Evolutionary conservation across 2,888 invertebrate genomes (phyloP).

Genomic region (Caenorhabditis virilis): DNA sequence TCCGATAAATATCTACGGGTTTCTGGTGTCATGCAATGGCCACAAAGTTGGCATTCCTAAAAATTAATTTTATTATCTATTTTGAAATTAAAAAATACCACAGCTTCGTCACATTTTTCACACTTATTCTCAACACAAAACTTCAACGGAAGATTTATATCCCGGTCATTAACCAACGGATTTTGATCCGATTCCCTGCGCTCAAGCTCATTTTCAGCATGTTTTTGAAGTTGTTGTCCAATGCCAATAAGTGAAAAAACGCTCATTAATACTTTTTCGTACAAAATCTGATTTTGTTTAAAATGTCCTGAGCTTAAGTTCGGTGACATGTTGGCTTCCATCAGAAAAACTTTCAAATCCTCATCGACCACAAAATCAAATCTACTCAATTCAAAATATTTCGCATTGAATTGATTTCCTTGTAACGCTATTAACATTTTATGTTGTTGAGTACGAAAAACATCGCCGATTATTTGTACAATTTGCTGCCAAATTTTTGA

Average conservation of each 20-base stretch:
- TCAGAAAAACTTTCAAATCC: conserved; percentile 81
- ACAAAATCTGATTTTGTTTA: conserved; percentile 82
- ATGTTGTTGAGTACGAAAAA: conserved; percentile 55
- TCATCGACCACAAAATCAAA: conserved; percentile 92
- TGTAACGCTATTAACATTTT: conserved; percentile 50
- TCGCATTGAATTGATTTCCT: conserved; percentile 20
- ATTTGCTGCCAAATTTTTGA: conserved; percentile 81
- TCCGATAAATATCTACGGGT: conserved; percentile 75
- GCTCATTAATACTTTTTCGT: conserved; percentile 86
- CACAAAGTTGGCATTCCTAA: conserved; percentile 79
- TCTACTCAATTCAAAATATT: conserved; percentile 90
- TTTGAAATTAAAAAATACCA: conserved; percentile 1
- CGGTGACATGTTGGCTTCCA: conserved; percentile 98
- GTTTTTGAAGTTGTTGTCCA: conserved; percentile 48
- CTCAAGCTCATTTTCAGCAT: conserved; percentile 14
- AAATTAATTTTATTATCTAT: conserved; percentile 2
- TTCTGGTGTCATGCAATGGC: conserved; percentile 77
- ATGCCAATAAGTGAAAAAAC: conserved; percentile 82
- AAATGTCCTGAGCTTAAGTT: conserved; percentile 92
- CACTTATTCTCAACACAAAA: conserved; percentile 30
- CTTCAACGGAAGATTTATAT: conserved; percentile 28
- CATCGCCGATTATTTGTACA: conserved; percentile 78
- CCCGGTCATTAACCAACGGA: conserved; percentile 28
- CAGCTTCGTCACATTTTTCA: conserved; percentile 23
- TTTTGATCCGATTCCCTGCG: conserved; percentile 18